Base-by-base conservation (phyloP, 1,140 invertebrate species). In the Caenorhabditis tropicalis region DNA sequence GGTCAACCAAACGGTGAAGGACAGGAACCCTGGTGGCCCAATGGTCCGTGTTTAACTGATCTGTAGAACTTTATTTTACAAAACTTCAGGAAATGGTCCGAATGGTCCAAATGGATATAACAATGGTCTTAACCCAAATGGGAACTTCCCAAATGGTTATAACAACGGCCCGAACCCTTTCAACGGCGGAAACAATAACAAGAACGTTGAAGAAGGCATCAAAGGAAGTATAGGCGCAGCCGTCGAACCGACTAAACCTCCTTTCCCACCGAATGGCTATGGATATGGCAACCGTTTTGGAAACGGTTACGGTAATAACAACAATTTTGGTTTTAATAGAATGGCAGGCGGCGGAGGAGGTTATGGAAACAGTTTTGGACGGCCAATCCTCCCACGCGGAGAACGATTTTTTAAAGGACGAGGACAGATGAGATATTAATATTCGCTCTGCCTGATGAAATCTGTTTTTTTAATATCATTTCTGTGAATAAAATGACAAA, bases 181-280 rank as follows among this genome's bases (percentile, higher is more conserved):
- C 36, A 74, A 74, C 24, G 36, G 36, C 3, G 36, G 36, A 21
- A 74, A 74, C 65, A 46, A 1, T 43, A 43, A 74, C 29, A 12
- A 24, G 5, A 58, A 58, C 24, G 19, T 74, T 19, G 36, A 74
- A 5, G 65, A 46, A 10, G 65, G 65, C 7, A 74, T 74, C n/a
- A 74, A 74, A 46, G 65, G 65, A 10, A 74, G 65, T 74, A 36
- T 74, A 33, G 65, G 65, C 43, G 36, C 36, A 46, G 65, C 65
- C 24, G n/a, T 7, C 6, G 65, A 74, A 10, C 9, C 65, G 9
- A 74, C 65, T 24, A 74, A 43, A 24, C 9, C 65, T 12, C 65
- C 65, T 1, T n/a, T 24, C 19, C 65, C 29, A 16, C 33, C 33
- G 15, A 43, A 74, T 74, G 65, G 65, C 0, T 74, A 74, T 74